Conservation (phyloP, 2,113 vertebrate species). For the Peromyscus californicus region DNA sequence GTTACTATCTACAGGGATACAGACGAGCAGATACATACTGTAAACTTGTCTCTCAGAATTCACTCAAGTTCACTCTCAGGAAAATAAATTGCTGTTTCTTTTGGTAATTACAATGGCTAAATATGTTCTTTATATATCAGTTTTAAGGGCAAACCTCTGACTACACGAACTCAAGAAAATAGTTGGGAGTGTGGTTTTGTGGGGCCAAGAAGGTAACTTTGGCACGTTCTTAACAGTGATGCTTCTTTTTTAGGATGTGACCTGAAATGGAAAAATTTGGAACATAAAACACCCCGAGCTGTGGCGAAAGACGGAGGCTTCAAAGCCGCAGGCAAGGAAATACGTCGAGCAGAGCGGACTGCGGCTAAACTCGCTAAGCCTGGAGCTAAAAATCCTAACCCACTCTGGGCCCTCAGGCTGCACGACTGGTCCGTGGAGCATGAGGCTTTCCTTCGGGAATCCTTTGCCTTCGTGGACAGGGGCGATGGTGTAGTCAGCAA, state of each 20-base stretch:
- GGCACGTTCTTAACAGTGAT: background rate
- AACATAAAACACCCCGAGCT: conserved; percentile 88
- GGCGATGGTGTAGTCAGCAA: conserved; percentile 83
- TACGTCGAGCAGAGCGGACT: conserved; percentile 89
- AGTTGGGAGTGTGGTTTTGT: background rate
- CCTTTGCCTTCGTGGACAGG: conserved; percentile 78
- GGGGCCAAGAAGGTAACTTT: background rate
- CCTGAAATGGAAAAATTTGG: conserved; percentile 92
- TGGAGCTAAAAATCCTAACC: conserved; percentile 81
- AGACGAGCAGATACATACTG: background rate
- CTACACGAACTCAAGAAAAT: background rate
- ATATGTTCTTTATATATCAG: background rate
- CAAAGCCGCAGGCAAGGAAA: conserved; percentile 90
- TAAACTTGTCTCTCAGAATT: conserved; percentile 42
- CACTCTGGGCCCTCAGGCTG: conserved; percentile 90
- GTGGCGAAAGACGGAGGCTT: conserved; percentile 90
- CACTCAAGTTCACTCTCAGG: background rate
- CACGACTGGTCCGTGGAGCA: conserved; percentile 95
- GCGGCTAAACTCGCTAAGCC: conserved; percentile 85
- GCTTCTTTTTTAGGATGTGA: conserved; percentile 91
- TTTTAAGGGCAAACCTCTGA: conserved; percentile 8
- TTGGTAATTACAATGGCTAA: conserved; percentile 24
- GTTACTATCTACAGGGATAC: background rate
- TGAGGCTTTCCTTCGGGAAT: conserved; percentile 85
- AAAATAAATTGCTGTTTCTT: background rate